Conservation (phyloP, 2,888 invertebrate genomes). For the Trachelus iudaicus region DNA sequence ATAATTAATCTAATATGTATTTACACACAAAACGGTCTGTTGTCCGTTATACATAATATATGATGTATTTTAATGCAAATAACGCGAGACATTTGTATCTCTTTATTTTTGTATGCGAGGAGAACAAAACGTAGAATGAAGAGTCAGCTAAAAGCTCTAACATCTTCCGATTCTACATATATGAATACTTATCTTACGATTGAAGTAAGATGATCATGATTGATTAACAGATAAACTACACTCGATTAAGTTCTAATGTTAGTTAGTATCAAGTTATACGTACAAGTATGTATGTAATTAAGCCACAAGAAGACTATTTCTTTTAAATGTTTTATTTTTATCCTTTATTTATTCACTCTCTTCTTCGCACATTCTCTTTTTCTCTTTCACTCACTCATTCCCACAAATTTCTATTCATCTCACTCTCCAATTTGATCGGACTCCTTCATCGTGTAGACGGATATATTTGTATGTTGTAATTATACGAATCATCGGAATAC, state of each 20-base stretch:
- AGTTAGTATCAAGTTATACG: neutral
- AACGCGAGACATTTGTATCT: neutral
- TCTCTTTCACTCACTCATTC: neutral
- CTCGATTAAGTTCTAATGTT: neutral
- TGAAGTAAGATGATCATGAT: neutral
- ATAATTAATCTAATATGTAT: neutral
- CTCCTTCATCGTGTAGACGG: neutral
- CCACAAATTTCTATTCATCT: neutral
- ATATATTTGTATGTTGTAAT: neutral
- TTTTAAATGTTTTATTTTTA: slow-evolving; percentile 8
- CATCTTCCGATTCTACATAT: neutral
- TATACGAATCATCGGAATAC: neutral
- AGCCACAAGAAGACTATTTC: slow-evolving; percentile 1
- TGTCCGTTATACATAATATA: neutral
- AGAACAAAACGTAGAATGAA: neutral
- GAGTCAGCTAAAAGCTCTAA: neutral
- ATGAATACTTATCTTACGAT: neutral
- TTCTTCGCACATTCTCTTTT: neutral
- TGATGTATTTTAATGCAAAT: neutral
- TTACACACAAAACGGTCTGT: neutral
- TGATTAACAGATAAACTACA: neutral
- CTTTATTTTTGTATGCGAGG: neutral
- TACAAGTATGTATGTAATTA: neutral
- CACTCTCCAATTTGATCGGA: neutral
- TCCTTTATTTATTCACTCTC: neutral